These are phyloP conservation scores for Ceuthmochares aereus DNA, from an alignment of 2,113 vertebrate species.

Conservation along the genomic window DNA sequence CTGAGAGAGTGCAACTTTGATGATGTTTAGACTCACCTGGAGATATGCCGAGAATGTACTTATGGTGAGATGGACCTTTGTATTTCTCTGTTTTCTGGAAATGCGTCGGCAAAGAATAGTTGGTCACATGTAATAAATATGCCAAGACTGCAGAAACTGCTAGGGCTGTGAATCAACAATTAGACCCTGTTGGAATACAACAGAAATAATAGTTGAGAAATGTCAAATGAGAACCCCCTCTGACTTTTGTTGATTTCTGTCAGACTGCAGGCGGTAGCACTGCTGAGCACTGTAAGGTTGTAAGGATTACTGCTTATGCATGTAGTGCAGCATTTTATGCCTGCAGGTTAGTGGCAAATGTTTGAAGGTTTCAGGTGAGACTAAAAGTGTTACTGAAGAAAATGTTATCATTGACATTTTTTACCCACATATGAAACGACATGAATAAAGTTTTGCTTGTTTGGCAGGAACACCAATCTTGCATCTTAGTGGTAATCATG, in stretches of 20 bases:
- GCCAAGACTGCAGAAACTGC: neutral
- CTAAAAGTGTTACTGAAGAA: neutral
- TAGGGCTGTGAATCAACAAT: neutral
- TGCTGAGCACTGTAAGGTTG: neutral
- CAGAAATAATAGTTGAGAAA: conserved; percentile 1
- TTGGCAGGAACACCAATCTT: neutral
- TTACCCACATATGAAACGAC: neutral
- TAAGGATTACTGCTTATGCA: neutral
- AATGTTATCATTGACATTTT: neutral
- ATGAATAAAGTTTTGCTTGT: neutral
- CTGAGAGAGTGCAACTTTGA: accelerated
- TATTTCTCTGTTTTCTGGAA: neutral
- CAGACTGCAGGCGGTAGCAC: conserved; percentile 32
- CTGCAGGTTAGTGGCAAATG: neutral
- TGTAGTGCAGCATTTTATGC: neutral
- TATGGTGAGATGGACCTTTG: neutral
- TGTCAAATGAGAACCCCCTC: neutral
- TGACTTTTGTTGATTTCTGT: neutral
- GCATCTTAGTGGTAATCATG: neutral
- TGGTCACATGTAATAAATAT: neutral
- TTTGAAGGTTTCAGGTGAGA: neutral
- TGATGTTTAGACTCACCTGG: neutral
- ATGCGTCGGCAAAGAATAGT: neutral
- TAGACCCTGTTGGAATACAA: neutral
- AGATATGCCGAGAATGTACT: neutral